Percentiles rank a stretch among this genome's conserved stretches.
phyloP scores from a whole-genome alignment of 2,113 vertebrate species.

The Phalacrocorax aristotelis region DNA sequence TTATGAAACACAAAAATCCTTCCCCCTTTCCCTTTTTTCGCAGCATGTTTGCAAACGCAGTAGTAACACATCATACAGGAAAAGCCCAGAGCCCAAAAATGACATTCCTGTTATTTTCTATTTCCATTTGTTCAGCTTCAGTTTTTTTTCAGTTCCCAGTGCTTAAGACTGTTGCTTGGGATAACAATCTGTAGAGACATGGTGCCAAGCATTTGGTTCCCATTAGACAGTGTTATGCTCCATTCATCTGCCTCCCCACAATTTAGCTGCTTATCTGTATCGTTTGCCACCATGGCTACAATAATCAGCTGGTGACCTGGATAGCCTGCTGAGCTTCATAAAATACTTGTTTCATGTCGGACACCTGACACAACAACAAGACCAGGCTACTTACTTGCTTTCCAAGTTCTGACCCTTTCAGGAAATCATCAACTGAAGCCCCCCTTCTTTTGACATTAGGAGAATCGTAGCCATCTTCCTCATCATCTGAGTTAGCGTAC shows the following conservation, averaged over 20 bases:
- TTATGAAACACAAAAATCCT: background rate
- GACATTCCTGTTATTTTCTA: background rate
- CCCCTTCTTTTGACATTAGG: conserved; percentile 83
- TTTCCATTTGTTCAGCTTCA: too few species aligned
- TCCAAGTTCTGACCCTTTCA: conserved; percentile 91
- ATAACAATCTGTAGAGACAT: background rate
- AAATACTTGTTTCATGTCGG: rapidly evolving
- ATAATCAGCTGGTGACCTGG: background rate
- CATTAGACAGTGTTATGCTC: background rate
- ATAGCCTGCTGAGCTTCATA: background rate
- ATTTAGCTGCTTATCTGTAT: background rate
- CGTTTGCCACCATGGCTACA: background rate
- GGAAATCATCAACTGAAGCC: conserved; percentile 93
- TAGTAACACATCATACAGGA: background rate
- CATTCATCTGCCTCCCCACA: background rate
- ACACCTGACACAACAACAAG: rapidly evolving
- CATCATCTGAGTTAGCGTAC: conserved; percentile 85
- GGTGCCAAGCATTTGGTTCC: background rate
- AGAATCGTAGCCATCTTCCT: conserved; percentile 88
- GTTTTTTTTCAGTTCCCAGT: background rate
- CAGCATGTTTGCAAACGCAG: background rate
- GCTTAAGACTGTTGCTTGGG: background rate
- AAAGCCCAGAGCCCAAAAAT: background rate
- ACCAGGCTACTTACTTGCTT: conserved; percentile 80
- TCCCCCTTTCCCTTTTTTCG: background rate